Base-by-base conservation (phyloP, 2,888 invertebrate genomes). In the Pherbina coryleti region DNA sequence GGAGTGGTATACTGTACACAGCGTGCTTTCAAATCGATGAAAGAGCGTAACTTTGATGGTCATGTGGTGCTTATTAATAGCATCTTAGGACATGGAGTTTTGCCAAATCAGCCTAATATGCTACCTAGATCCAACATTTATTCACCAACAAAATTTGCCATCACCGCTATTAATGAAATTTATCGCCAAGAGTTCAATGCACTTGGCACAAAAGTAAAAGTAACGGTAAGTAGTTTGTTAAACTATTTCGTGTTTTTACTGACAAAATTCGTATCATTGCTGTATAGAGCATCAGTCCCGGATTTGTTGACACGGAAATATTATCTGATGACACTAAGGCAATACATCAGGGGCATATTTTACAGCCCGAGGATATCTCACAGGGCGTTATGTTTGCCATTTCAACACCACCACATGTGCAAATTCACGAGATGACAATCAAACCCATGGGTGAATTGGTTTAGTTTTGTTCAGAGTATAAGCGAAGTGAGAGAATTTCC, bases 231-330 rank as follows among this genome's bases (percentile, higher is more conserved):
- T 85, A 82, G 82, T 34, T 9, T 73, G 78, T 55, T 81, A 93
- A 93, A 92, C 0, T n/a, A 9, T 9, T 7, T 53, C 77, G 17
- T 75, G 79, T 37, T 79, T 81, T 14, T 78, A 79, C 76, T 1
- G 80, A 75, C 69, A 81, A 78, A n/a, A n/a, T n/a, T n/a, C n/a
- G 76, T 82, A 14, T 84, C 19, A 9, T n/a, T 66, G 37, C 8
- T 37, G 19, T 44, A 57, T 81, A 93, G 93, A 92, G 92, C 82
- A 89, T 93, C 62, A 93, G 92, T 44, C 93, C 93, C 0, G 94
- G 93, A 28, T 86, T 92, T 79, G 93, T 93, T 22, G 90, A 90
- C 62, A 93, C 93, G 0, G 91, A 91, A 74, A 87, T 91, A 57
- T 84, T 92, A 73, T 87, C 90, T 83, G 89, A 88, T 49, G 89